Conservation (phyloP, 2,113 vertebrate genomes). For the Scomber japonicus region DNA sequence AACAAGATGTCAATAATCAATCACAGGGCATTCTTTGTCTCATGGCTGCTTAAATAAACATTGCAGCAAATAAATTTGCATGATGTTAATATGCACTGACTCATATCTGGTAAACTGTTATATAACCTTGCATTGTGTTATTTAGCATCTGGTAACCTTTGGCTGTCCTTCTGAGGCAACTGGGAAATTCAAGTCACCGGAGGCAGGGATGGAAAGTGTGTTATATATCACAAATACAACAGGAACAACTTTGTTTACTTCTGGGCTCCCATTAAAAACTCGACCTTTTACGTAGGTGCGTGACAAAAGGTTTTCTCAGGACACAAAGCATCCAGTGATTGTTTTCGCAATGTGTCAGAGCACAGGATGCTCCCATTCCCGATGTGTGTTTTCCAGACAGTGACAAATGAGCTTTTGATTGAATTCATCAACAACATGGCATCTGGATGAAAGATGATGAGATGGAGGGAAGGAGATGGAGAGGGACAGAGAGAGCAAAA, state of each 20-base stretch:
- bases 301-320: slow-evolving; percentile 59
- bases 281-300: slow-evolving; percentile 11
- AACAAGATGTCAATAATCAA: slow-evolving; percentile 17
- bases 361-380: slow-evolving; percentile 44
- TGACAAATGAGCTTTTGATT: slow-evolving; percentile 69
- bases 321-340: slow-evolving; percentile 25
- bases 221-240: slow-evolving; percentile 63
- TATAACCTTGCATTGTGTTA: slow-evolving; percentile 63
- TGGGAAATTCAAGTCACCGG: slow-evolving; percentile 66
- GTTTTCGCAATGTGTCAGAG: slow-evolving; percentile 41
- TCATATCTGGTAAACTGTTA: slow-evolving; percentile 58
- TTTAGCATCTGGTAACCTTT: slow-evolving; percentile 79
- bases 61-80: slow-evolving; percentile 5
- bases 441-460: slow-evolving; percentile 69
- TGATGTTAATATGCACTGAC: slow-evolving; percentile 40
- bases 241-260: slow-evolving; percentile 66
- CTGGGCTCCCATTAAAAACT: slow-evolving; percentile 31
- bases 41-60: neutral
- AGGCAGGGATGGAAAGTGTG: slow-evolving; percentile 67
- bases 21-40: neutral
- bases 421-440: slow-evolving; percentile 68
- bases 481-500: neutral
- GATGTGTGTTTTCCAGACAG: slow-evolving; percentile 40
- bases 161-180: slow-evolving; percentile 62
- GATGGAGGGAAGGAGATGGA: slow-evolving; percentile 4